phyloP scores from a whole-genome alignment of 2,797 vertebrate species.

The Pseudochirops corinnae region DNA sequence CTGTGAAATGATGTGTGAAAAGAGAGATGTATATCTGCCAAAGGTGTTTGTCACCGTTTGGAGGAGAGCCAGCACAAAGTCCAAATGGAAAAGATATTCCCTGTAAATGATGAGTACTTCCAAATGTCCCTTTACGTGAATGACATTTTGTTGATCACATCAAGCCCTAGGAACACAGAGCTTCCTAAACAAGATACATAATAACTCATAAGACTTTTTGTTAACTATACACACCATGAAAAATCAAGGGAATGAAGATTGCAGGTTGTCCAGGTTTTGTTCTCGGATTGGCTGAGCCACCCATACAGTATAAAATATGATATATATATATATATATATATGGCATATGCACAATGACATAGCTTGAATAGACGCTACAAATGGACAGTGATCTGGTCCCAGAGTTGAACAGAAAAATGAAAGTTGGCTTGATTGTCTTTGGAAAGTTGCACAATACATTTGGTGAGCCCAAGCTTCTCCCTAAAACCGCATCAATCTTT shows the following conservation, averaged over 20 bases:
- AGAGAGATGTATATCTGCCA: not conserved
- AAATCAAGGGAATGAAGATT: not conserved
- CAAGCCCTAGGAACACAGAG: not conserved
- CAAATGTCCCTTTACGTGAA: not conserved
- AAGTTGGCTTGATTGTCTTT: not conserved
- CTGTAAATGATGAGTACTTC: not conserved
- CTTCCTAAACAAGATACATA: not conserved
- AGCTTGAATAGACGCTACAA: not conserved
- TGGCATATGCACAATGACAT: not conserved
- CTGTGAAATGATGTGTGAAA: not conserved
- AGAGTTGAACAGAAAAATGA: not conserved
- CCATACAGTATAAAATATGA: not conserved
- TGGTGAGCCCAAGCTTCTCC: not conserved
- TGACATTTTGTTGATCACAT: not conserved
- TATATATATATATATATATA: not conserved
- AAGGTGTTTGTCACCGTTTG: not conserved
- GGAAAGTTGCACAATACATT: not conserved
- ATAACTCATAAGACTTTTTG: not conserved
- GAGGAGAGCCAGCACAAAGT: not conserved
- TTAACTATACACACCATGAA: not conserved
- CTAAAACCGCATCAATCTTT: not conserved
- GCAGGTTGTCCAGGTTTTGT: not conserved
- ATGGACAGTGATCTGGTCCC: not conserved
- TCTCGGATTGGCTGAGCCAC: too few relatives aligned
- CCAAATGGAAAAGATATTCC: not conserved